A percentile compares a stretch with the other conserved stretches of the same genome.
phyloP scores from a whole-genome alignment of 2,888 invertebrate genomes.

The Digitonthophagus gazella region DNA sequence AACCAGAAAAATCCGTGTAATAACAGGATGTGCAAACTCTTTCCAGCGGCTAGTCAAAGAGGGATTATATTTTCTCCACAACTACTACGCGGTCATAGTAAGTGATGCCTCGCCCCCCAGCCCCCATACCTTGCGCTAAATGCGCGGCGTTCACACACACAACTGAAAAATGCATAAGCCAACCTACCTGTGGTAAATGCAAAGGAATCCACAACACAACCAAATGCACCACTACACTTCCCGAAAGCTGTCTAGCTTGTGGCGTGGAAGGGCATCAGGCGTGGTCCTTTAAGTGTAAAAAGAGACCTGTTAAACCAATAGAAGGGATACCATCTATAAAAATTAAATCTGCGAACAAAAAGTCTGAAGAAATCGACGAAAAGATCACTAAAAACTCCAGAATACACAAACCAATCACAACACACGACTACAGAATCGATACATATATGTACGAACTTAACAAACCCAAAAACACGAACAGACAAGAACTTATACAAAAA shows the following conservation, averaged over 20 bases:
- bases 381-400: not conserved
- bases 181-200: not conserved
- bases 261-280: not conserved
- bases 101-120: conserved; percentile 1
- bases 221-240: not conserved
- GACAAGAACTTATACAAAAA: not conserved
- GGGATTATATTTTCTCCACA: not conserved
- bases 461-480: not conserved
- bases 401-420: not conserved
- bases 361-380: not conserved
- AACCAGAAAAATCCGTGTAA: not conserved
- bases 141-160: conserved; percentile 4
- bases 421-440: conserved; percentile 5
- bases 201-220: not conserved
- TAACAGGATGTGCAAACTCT: not conserved
- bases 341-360: not conserved
- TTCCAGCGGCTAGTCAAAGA: not conserved
- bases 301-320: not conserved
- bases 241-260: not conserved
- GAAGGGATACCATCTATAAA: not conserved
- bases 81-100: not conserved
- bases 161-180: not conserved
- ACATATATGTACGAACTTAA: not conserved
- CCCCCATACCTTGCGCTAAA: not conserved
- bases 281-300: conserved; percentile 2